phyloP scores from a whole-genome alignment of 2,797 vertebrate genomes.

The Chromobotia macracanthus region DNA sequence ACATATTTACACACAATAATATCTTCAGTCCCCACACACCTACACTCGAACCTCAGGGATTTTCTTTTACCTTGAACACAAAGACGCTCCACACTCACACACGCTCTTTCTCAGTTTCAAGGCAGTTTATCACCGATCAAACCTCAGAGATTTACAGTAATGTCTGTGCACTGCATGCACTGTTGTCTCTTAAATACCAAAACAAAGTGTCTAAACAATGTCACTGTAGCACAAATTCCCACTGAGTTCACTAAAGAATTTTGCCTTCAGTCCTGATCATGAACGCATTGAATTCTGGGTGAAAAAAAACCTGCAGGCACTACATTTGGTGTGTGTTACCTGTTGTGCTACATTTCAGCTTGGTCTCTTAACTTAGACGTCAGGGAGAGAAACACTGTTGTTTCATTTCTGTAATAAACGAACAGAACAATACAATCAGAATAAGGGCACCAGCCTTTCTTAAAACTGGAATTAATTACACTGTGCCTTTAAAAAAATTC shows the following conservation, averaged over 20 bases:
- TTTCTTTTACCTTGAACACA: constrained; percentile 18
- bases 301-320: neutral
- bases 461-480: neutral
- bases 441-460: neutral
- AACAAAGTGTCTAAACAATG: neutral
- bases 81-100: neutral
- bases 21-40: constrained; percentile 3
- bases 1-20: constrained; percentile 20
- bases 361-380: neutral
- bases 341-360: constrained; percentile 1
- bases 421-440: neutral
- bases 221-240: neutral
- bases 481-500: neutral
- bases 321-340: neutral
- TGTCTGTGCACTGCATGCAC: neutral
- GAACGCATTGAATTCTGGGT: neutral
- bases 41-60: neutral
- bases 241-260: neutral
- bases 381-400: neutral
- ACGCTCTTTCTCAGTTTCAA: neutral
- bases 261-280: too few relatives aligned
- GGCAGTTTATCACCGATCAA: neutral
- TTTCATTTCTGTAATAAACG: constrained; percentile 5
- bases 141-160: neutral
- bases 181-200: neutral